Evolutionary conservation across 2,888 invertebrate genomes (phyloP), one percentile per base, ranked within the genome.

Genomic region (Apamea epomidion): DNA sequence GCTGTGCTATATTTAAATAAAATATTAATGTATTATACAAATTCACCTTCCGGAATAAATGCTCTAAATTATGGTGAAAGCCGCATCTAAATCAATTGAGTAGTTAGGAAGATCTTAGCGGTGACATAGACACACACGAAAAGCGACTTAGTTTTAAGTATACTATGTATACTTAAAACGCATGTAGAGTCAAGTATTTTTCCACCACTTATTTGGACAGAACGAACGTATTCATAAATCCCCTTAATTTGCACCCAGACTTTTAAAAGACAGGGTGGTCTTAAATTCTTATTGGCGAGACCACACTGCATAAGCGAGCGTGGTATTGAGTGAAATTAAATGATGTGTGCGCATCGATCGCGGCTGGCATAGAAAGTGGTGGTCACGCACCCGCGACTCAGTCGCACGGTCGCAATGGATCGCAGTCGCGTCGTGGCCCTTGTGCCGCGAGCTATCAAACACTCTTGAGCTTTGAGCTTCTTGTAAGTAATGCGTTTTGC

Each of bases 311-410:
- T 48, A 64, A 58, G 58, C 29, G 42, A 48, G 73, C 45, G 48
- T 29, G 60, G 18, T 70, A 51, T 65, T 51, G 62, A 71, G 5
- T 51, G 87, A 89, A 92, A 89, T 91, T 87, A 89, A 85, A 78
- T 85, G 78, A 88, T 89, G 87, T 90, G 88, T 89, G 86, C 83
- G 83, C 84, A 88, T 88, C 88, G 87, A 89, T 89, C 81, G 87
- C 82, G 80, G 25, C 32, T 25, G 81, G 87, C 86, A 87, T 91
- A 92, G 93, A 93, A 93, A 93, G 93, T 91, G 81, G 88, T 84
- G 80, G 88, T 45, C 83, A 84, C 54, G 12, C 18, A 64, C 45
- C 21, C 6, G 51, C 77, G n/a, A 45, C 25, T 68, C 45, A 18
- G 79, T 54, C 78, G 42, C 29, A 77, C 16, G 21, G 58, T n/a